Percentiles rank a stretch among this genome's conserved stretches.
Conservation (phyloP, 2,797 vertebrate genomes). For the Agapornis canus region DNA sequence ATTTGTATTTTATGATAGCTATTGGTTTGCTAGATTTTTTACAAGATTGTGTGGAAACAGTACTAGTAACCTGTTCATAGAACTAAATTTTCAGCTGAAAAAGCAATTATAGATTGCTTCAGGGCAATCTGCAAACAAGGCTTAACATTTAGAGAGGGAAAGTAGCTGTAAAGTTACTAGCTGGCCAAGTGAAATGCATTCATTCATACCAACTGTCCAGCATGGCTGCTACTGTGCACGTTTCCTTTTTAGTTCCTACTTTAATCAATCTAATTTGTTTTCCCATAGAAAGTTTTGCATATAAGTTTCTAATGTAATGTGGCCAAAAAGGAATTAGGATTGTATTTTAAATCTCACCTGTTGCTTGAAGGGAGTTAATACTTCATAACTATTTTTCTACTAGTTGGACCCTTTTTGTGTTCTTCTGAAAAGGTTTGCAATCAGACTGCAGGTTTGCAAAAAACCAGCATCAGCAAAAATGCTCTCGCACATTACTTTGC, state of each 20-base stretch:
- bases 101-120: neutral
- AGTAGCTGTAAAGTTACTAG: neutral
- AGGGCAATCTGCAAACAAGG: neutral
- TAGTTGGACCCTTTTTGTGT: neutral
- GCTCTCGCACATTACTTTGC: neutral
- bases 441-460: neutral
- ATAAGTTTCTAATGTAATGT: neutral
- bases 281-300: neutral
- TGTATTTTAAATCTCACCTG: neutral
- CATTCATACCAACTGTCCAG: neutral
- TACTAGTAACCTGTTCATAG: neutral
- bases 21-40: neutral
- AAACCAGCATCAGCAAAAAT: neutral
- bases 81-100: neutral
- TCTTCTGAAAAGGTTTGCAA: neutral
- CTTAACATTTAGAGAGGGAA: neutral
- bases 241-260: neutral
- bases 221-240: accelerated
- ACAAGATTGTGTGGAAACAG: neutral
- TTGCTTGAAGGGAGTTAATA: neutral
- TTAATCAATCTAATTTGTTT: neutral
- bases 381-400: neutral
- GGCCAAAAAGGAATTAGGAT: neutral
- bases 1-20: neutral
- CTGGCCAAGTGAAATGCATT: neutral